Conservation (phyloP, 1,140 invertebrate genomes). For the Watersipora subatra region DNA sequence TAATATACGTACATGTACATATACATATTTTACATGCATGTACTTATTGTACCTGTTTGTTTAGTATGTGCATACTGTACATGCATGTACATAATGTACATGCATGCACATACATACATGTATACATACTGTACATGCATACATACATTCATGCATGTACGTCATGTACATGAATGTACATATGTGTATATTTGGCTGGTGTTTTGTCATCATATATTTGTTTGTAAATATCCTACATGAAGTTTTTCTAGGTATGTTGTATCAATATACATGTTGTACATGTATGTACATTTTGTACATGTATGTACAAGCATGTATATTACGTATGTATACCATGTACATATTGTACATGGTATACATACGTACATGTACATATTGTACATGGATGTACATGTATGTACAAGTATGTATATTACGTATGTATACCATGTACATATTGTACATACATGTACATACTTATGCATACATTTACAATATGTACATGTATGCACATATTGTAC, state of each 20-base stretch:
- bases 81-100: too few species aligned
- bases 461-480: not conserved
- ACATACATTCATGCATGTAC: not conserved
- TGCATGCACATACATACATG: not conserved
- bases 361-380: not conserved
- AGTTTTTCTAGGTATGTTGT: too few species aligned
- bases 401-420: not conserved
- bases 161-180: not conserved
- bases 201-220: too few species aligned
- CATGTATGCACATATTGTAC: not conserved
- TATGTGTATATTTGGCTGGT: not conserved
- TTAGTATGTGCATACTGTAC: too few species aligned
- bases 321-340: too few species aligned
- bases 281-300: too few species aligned
- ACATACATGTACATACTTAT: not conserved
- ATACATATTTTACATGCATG: too few species aligned
- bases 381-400: not conserved
- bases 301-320: not conserved
- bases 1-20: too few species aligned
- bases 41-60: too few species aligned
- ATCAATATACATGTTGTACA: too few species aligned
- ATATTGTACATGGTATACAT: not conserved
- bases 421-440: not conserved
- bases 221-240: too few species aligned
- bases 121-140: not conserved